phyloP scores from a whole-genome alignment of 2,888 invertebrate genomes.

The Drosophila heteroneura region DNA sequence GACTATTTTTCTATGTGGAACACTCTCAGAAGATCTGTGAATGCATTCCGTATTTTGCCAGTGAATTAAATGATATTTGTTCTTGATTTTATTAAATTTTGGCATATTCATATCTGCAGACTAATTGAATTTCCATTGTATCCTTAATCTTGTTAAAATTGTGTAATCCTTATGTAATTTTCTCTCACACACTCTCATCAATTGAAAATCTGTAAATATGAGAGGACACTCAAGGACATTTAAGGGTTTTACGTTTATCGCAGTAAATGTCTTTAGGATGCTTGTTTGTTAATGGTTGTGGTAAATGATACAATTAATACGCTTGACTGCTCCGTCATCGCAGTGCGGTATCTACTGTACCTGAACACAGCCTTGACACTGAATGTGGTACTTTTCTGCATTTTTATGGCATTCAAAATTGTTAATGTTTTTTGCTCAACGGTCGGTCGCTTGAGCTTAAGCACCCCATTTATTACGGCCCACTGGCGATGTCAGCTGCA shows the following conservation, averaged over 20 bases:
- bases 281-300: slow-evolving; percentile 24
- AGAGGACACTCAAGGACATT: neutral
- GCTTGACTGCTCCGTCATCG: slow-evolving; percentile 30
- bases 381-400: slow-evolving; percentile 29
- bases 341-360: slow-evolving; percentile 46
- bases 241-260: neutral
- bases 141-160: neutral
- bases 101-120: neutral
- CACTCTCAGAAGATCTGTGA: no score
- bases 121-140: neutral
- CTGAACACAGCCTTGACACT: slow-evolving; percentile 12
- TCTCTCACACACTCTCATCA: neutral
- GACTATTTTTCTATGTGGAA: no score
- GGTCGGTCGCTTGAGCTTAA: slow-evolving; percentile 35
- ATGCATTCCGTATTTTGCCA: no score
- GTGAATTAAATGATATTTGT: no score
- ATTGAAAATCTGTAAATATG: neutral
- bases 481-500: slow-evolving; percentile 30
- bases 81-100: no score
- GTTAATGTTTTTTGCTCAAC: slow-evolving; percentile 48
- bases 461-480: slow-evolving; percentile 43
- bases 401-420: slow-evolving; percentile 48
- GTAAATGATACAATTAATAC: slow-evolving; percentile 45
- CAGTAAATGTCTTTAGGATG: neutral
- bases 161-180: neutral